Conservation (phyloP, 2,888 invertebrate genomes). For the Nemapogon koenigi region DNA sequence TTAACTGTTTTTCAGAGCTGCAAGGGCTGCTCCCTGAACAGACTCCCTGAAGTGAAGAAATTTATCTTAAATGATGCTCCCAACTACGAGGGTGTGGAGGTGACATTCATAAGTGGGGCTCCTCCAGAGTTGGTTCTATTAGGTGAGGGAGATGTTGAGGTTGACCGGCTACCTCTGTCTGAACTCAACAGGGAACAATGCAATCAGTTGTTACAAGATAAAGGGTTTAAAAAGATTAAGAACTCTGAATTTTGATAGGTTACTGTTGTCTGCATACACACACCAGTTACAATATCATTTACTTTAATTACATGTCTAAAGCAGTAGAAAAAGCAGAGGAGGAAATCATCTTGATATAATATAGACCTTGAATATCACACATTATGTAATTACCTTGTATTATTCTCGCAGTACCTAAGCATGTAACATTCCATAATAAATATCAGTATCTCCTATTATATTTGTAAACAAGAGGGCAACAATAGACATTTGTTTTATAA, state of each 20-base stretch:
- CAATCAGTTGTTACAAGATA: constrained; percentile 66
- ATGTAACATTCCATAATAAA: no score
- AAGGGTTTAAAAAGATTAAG: constrained; percentile 63
- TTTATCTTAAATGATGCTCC: constrained; percentile 75
- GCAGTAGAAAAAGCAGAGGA: no score
- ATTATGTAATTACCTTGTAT: no score
- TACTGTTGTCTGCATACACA: no score
- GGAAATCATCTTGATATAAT: no score
- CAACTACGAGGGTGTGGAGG: constrained; percentile 64
- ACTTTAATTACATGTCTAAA: no score
- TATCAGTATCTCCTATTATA: no score
- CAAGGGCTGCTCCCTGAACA: constrained; percentile 71
- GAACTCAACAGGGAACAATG: constrained; percentile 68
- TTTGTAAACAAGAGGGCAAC: no score
- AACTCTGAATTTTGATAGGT: constrained; percentile 52
- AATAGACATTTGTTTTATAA: no score
- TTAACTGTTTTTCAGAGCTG: constrained; percentile 63
- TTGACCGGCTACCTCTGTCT: constrained; percentile 68
- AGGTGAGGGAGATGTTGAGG: constrained; percentile 59
- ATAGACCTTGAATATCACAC: no score
- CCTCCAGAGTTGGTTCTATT: constrained; percentile 69
- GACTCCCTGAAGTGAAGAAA: constrained; percentile 69
- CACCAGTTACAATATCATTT: no score
- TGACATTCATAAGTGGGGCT: constrained; percentile 72
- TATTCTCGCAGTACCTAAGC: no score